phyloP scores from a whole-genome alignment of 2,888 invertebrate genomes.

The Clistopyga incitator region DNA sequence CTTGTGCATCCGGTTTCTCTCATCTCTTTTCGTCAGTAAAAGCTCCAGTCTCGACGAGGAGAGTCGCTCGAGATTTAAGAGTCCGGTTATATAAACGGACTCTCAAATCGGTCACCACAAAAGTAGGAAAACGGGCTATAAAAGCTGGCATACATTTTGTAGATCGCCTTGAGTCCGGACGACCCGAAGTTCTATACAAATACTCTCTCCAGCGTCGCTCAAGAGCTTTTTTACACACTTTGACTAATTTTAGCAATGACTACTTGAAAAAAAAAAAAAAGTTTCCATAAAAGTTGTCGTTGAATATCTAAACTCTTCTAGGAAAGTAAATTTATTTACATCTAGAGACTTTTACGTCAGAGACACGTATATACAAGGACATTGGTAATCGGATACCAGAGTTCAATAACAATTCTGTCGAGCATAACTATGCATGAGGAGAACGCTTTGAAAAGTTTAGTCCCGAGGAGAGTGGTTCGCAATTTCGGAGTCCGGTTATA shows the following conservation, averaged over 20 bases:
- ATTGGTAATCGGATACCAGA: not conserved
- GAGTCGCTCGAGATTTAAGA: not conserved
- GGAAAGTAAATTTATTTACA: not conserved
- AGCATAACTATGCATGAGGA: not conserved
- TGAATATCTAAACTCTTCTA: not conserved
- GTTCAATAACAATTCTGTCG: slow-evolving; percentile 27
- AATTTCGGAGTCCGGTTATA: not conserved
- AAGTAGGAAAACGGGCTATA: not conserved
- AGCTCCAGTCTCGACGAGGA: not conserved
- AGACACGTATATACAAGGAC: not conserved
- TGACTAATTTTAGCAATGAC: not conserved
- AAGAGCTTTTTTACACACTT: not conserved
- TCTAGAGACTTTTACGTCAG: not conserved
- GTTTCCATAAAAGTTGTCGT: not conserved
- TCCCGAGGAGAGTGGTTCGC: not conserved
- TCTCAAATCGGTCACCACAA: too few relatives aligned
- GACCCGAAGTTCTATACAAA: not conserved
- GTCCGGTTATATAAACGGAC: not conserved
- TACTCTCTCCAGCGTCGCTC: not conserved
- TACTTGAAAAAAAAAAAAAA: not conserved
- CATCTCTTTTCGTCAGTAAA: not conserved
- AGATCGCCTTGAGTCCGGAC: not conserved
- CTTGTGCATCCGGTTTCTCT: not conserved
- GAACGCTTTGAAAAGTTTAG: not conserved
- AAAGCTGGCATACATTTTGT: not conserved